Percentiles rank a stretch among this genome's conserved stretches.
phyloP scores from a whole-genome alignment of 37 sponge, comb jelly and placozoan species.

The Spongilla lacustris region DNA sequence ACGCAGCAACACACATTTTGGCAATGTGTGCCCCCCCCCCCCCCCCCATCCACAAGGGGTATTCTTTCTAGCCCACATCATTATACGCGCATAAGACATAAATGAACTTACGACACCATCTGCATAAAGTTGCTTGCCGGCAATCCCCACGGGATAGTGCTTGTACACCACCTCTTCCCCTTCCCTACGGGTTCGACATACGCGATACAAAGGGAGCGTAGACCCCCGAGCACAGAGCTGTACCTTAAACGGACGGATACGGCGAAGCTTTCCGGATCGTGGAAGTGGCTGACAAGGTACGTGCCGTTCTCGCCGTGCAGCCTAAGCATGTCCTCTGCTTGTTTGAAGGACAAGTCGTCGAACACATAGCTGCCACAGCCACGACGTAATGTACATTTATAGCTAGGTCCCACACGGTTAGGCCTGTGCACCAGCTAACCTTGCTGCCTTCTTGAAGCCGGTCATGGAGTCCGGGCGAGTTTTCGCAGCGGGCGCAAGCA shows the following conservation, averaged over 20 bases:
- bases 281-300: slow-evolving; percentile 61
- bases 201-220: too few relatives aligned
- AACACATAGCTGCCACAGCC: slow-evolving; percentile 54
- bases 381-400: too few relatives aligned
- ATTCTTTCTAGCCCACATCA: neutral
- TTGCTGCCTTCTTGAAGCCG: neutral
- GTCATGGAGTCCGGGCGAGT: neutral
- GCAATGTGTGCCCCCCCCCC: too few relatives aligned
- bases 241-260: slow-evolving; percentile 43
- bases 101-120: slow-evolving; percentile 28
- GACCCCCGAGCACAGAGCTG: neutral
- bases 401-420: too few relatives aligned
- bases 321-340: slow-evolving; percentile 53
- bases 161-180: slow-evolving; percentile 8
- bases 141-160: slow-evolving; percentile 24
- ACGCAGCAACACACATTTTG: too few relatives aligned
- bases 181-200: neutral
- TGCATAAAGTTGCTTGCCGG: slow-evolving; percentile 7
- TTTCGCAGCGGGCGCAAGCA: neutral
- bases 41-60: too few relatives aligned
- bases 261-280: slow-evolving; percentile 54
- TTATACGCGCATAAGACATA: neutral
- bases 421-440: too few relatives aligned
- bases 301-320: slow-evolving; percentile 57
- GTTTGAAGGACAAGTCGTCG: slow-evolving; percentile 60